Conservation (phyloP, 2,797 vertebrate genomes). For the Manis crassicaudata region DNA sequence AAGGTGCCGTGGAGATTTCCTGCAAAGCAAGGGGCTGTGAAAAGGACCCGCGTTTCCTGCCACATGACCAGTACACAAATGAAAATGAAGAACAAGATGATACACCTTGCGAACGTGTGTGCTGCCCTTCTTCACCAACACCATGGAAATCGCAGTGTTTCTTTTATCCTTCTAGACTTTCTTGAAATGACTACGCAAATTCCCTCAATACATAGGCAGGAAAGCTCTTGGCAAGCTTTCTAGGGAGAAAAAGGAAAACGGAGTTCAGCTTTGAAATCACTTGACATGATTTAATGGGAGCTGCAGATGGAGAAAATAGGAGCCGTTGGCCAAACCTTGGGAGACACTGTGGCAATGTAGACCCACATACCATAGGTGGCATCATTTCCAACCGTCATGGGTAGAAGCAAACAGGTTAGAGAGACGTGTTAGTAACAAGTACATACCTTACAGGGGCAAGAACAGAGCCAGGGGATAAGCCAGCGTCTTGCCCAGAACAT, state of each 20-base stretch:
- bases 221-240: slow-evolving; percentile 51
- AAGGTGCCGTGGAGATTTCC: slow-evolving; percentile 27
- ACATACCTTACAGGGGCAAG: background rate
- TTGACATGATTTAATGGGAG: slow-evolving; percentile 23
- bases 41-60: background rate
- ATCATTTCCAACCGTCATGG: background rate
- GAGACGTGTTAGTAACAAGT: background rate
- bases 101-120: background rate
- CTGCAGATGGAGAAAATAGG: slow-evolving; percentile 9
- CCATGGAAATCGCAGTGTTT: background rate
- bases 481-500: background rate
- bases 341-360: background rate
- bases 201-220: slow-evolving; percentile 39
- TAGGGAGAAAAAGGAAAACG: background rate
- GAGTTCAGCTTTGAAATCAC: slow-evolving; percentile 32
- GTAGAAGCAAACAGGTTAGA: background rate
- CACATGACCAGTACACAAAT: slow-evolving; percentile 10
- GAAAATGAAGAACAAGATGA: slow-evolving; percentile 29
- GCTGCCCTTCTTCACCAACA: background rate
- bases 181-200: slow-evolving; percentile 1
- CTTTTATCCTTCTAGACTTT: slow-evolving; percentile 45
- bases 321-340: background rate
- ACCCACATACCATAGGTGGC: background rate
- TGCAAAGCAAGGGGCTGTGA: slow-evolving; percentile 41
- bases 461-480: background rate